A percentile compares a stretch with the other conserved stretches of the same genome.
Evolutionary conservation across 2,797 vertebrate species (phyloP).

Genomic region (Dallia pectoralis): DNA sequence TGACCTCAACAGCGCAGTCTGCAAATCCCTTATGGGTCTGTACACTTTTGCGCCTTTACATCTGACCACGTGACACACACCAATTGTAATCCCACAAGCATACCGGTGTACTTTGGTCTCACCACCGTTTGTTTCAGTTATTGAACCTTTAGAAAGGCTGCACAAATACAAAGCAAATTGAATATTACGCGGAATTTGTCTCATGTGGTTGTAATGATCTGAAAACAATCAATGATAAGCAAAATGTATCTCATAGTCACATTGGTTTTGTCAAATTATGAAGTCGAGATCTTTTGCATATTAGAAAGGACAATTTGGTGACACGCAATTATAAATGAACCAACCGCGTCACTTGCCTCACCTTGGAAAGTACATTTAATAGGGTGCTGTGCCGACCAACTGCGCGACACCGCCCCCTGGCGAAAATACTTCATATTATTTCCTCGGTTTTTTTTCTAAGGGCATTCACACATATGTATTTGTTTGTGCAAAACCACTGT

Average conservation of each 20-base stretch:
- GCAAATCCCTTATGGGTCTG: conserved; percentile 4
- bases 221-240: background rate
- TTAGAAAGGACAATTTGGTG: background rate
- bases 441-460: background rate
- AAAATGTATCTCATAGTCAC: background rate
- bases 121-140: too few relatives aligned
- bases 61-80: background rate
- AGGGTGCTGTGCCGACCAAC: conserved; percentile 21
- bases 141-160: too few relatives aligned
- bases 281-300: background rate
- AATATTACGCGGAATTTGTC: background rate
- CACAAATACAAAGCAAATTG: too few relatives aligned
- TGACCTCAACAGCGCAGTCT: background rate
- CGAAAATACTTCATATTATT: conserved; percentile 30
- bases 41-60: background rate
- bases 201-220: background rate
- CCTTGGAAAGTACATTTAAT: background rate
- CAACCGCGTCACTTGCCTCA: background rate
- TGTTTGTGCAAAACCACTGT: background rate
- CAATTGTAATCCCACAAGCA: too few relatives aligned
- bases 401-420: conserved; percentile 68
- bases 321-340: background rate
- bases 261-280: background rate
- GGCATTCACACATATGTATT: background rate
- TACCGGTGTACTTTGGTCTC: too few relatives aligned